Conservation (phyloP, 2,888 invertebrate genomes). For the Apoderus coryli region DNA sequence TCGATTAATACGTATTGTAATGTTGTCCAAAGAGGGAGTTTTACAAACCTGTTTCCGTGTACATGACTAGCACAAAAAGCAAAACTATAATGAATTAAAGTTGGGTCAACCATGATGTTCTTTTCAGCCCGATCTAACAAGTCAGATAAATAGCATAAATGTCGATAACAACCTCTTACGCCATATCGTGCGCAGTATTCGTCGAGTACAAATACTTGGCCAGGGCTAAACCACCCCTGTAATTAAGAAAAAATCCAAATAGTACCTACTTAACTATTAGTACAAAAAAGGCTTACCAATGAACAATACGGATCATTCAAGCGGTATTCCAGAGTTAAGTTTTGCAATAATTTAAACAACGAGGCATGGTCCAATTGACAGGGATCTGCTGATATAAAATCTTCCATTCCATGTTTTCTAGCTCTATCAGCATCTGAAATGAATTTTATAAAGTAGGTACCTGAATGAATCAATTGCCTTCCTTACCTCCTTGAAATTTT, state of each 20-base stretch:
- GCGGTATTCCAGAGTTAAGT: constrained; percentile 85
- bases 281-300: constrained; percentile 48
- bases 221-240: constrained; percentile 99
- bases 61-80: constrained; percentile 99
- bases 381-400: constrained; percentile 98
- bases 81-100: constrained; percentile 96
- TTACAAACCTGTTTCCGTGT: constrained; percentile 86
- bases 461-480: too few species aligned
- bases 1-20: constrained; percentile 27
- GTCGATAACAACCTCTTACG: constrained; percentile 91
- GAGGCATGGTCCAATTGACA: constrained; percentile 93
- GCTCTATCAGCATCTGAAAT: constrained; percentile 84
- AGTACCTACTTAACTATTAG: constrained; percentile 2
- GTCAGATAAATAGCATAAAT: constrained; percentile 91
- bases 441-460: too few species aligned
- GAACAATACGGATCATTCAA: constrained; percentile 97
- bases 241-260: constrained; percentile 18
- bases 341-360: constrained; percentile 84
- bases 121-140: constrained; percentile 90
- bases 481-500: constrained; percentile 80
- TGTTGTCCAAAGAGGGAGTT: constrained; percentile 4
- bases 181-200: constrained; percentile 97
- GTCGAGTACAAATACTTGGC: constrained; percentile 95
- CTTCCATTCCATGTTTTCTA: constrained; percentile 97
- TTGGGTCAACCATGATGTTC: constrained; percentile 89